Base-by-base conservation (phyloP, 2,797 vertebrate species). In the Platyrinchus mystaceus region DNA sequence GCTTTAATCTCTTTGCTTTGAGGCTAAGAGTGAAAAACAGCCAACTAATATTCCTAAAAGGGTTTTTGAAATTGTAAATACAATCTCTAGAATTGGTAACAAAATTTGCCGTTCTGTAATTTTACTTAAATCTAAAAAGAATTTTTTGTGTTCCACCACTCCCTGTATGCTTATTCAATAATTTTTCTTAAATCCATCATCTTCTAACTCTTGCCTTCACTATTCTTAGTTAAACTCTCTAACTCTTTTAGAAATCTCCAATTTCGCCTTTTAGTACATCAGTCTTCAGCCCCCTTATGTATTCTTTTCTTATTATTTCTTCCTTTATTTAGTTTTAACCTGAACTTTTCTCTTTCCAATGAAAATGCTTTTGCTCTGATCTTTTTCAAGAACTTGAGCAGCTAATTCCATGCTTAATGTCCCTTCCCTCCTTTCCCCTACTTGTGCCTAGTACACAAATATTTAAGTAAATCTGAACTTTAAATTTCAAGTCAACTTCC, bases 1-100 rank as follows among this genome's bases (percentile, higher is more conserved):
- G 28, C 68, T 96, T 96, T 93, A 88, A 71, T 86, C 77, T 71
- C 93, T 93, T 93, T 70, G 17, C 52, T 89, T 89, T 58, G 39
- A 90, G 76, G 27, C 32, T 88, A 63, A 49, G 19, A 53, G 26
- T 80, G 27, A 30, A 93, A 89, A 92, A 46, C 28, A 81, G 53
- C 10, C 62, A 84, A 14, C 19, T 49, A 49, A 76, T 28, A 28
- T 41, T 78, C 41, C n/a, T 71, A 37, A 82, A 82, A 69, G 39
- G 9, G 19, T 47, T 79, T 89, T 87, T 24, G 28, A 78, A 92
- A 66, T 47, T 53, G 12, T 22, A 68, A 80, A 63, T 32, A 10
- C 18, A 55, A 69, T 73, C 69, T 53, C 28, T 75, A 49, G 19
- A 88, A 55, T 11, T 67, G 34, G 23, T 83, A 79, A 60, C 1